A percentile compares a stretch with the other conserved stretches of the same genome.
These are phyloP conservation scores for Zapus hudsonius DNA, from an alignment of 2,113 vertebrate species.

Conservation along the genomic window DNA sequence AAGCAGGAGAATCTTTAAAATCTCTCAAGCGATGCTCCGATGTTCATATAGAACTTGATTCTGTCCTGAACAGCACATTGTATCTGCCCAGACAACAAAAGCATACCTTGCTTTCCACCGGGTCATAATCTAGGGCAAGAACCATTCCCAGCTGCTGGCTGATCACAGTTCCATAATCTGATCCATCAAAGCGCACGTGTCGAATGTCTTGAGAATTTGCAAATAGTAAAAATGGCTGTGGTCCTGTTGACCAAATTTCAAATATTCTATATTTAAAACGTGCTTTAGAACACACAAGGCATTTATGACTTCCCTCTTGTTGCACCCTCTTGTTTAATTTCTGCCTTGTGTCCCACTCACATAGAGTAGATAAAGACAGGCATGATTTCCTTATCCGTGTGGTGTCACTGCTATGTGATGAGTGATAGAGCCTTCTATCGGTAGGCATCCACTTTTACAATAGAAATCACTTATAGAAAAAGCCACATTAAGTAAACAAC, in stretches of 20 bases:
- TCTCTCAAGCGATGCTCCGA: background rate
- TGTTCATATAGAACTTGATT: conserved; percentile 16
- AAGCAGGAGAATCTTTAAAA: background rate
- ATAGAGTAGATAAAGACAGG: background rate
- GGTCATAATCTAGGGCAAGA: conserved; percentile 94
- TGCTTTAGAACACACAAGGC: background rate
- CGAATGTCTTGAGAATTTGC: conserved; percentile 91
- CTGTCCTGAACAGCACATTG: conserved; percentile 76
- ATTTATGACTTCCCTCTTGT: background rate
- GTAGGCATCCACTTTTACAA: conserved; percentile 40
- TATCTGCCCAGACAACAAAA: conserved; percentile 76
- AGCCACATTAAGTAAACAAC: background rate
- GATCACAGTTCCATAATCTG: conserved; percentile 86
- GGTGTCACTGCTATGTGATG: background rate
- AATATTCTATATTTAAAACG: background rate
- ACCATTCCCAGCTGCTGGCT: conserved; percentile 90
- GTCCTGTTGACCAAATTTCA: conserved; percentile 85
- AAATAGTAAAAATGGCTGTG: conserved; percentile 90
- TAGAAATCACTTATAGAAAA: background rate
- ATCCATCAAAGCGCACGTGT: conserved; percentile 89
- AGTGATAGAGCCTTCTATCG: background rate
- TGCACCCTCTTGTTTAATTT: background rate
- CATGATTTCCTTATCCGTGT: background rate
- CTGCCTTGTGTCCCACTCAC: background rate
- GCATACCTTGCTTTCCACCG: conserved; percentile 91